Base-by-base conservation (phyloP, 1,140 invertebrate species). In the Heliconius melpomene region DNA sequence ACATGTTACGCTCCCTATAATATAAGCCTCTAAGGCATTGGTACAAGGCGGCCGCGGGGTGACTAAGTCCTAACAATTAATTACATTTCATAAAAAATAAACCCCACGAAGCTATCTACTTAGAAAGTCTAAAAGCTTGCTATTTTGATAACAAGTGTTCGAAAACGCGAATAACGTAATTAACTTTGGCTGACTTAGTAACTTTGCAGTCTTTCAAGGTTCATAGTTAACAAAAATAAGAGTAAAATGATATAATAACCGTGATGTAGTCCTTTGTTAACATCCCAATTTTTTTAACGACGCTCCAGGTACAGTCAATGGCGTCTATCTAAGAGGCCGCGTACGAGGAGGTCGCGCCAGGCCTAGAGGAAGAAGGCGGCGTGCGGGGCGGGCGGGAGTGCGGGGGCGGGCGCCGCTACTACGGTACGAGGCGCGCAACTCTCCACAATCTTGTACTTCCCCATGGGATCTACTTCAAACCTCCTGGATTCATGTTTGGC, bases 281-380 rank as follows among this genome's bases (percentile, higher is more conserved):
- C 38, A 36, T 29, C 20, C 50, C 2, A 50, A 29, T 52, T 32
- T 54, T 11, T 57, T 52, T 70, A 77, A 87, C 93, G 91, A 94
- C 93, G 38, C 91, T 92, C 91, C 89, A 60, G 72, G 85, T 83
- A 74, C 86, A 79, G 82, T 93, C 87, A 93, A 79, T 91, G 90
- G 78, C 88, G 88, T 46, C 85, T 85, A 72, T 94, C 87, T 7
- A 94, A 87, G 57, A 94, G 87, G 72, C 93, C 93, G 83, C 92
- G 91, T 75, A 94, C 91, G 7, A 94, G 91, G 91, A 94, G 93
- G 93, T 94, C 91, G 93, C 93, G 91, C 93, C 93, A 94, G 89
- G 91, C 92, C 93, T 94, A 94, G 78, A 94, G 89, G 23, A 93
- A 82, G 52, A 93, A 76, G 11, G 91, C 92, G 71, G 92, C 90